A percentile compares a stretch with the other conserved stretches of the same genome.
Evolutionary conservation across 2,797 vertebrate genomes (phyloP).

Genomic region (Miichthys miiuy): DNA sequence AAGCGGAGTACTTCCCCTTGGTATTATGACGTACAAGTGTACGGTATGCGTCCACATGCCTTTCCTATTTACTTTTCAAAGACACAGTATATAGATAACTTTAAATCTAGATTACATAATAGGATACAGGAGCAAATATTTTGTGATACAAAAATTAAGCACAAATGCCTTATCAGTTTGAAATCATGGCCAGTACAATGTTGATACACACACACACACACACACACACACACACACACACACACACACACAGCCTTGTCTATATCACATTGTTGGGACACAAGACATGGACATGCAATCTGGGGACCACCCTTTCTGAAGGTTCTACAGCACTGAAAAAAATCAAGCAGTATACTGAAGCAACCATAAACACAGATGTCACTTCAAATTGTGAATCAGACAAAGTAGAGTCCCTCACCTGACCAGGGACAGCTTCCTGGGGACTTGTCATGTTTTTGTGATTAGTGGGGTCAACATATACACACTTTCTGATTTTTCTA

Average conservation of each 20-base stretch:
- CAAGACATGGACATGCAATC: no score
- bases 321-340: no score
- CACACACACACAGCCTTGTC: conserved; percentile 42
- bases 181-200: conserved; percentile 37
- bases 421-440: no score
- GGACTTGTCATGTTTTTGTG: no score
- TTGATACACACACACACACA: conserved; percentile 7
- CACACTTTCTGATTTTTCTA: no score
- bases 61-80: conserved; percentile 47
- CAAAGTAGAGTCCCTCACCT: no score
- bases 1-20: neutral
- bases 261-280: no score
- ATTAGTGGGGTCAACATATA: no score
- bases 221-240: conserved; percentile 49
- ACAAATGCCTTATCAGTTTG: conserved; percentile 55
- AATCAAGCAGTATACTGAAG: no score
- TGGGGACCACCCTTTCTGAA: no score
- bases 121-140: conserved; percentile 49
- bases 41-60: conserved; percentile 33
- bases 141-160: conserved; percentile 33
- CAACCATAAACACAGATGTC: no score
- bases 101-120: conserved; percentile 57
- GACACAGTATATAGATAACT: conserved; percentile 29
- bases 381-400: no score
- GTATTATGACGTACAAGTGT: conserved; percentile 19